Evolutionary conservation across 2,797 vertebrate species (phyloP).

Genomic region (Catamblyrhynchus diadema): DNA sequence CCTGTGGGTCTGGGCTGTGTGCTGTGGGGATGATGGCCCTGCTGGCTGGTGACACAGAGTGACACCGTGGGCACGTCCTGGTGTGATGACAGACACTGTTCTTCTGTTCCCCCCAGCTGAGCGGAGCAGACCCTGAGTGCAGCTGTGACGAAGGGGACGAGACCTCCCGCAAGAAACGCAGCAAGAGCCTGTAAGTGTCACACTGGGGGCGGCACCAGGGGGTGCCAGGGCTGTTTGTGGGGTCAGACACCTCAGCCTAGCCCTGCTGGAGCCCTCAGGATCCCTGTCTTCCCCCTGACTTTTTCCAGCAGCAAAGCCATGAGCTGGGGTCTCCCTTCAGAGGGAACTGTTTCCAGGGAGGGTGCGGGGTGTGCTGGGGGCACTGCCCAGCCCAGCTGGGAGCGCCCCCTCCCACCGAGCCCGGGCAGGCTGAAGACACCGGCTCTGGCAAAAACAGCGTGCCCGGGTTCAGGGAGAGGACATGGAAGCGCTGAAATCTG

Average conservation of each 20-base stretch:
- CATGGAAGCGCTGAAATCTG: neutral
- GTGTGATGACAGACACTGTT: slow-evolving; percentile 62
- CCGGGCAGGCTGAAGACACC: neutral
- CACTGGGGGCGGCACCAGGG: neutral
- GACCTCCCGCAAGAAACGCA: slow-evolving; percentile 85
- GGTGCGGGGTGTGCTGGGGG: neutral
- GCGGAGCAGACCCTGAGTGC: slow-evolving; percentile 67
- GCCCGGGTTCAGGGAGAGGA: neutral
- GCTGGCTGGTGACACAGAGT: neutral
- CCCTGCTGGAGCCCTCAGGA: neutral
- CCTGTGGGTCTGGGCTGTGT: neutral
- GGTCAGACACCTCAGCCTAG: rapidly evolving
- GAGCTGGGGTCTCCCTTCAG: neutral
- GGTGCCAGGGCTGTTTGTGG: neutral
- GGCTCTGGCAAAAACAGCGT: neutral
- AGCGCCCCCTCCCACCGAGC: neutral
- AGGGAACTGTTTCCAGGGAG: neutral
- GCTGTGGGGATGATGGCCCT: neutral
- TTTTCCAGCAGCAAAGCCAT: neutral
- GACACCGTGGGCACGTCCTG: rapidly evolving
- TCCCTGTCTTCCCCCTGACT: rapidly evolving
- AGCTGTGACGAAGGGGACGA: slow-evolving; percentile 80
- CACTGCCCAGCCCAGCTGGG: neutral
- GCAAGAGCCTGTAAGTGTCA: slow-evolving; percentile 90
- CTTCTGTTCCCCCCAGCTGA: slow-evolving; percentile 83